phyloP scores from a whole-genome alignment of 2,797 vertebrate species.

The Micrastur ruficollis region DNA sequence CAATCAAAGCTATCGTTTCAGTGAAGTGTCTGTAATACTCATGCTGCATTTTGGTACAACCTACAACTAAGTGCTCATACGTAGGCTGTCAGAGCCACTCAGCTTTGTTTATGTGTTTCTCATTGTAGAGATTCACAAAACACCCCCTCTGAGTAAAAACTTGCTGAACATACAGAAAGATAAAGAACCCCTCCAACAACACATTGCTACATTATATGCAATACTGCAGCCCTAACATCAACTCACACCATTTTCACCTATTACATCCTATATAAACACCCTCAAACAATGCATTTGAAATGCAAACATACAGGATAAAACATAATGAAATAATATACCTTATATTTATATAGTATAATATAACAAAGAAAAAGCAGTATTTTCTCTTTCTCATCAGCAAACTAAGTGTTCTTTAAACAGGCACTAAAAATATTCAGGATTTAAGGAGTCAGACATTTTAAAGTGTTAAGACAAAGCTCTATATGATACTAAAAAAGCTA shows the following conservation, averaged over 20 bases:
- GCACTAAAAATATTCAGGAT: background rate
- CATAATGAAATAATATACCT: background rate
- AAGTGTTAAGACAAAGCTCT: background rate
- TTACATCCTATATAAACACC: background rate
- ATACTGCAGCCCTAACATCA: background rate
- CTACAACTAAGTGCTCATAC: background rate
- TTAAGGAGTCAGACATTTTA: background rate
- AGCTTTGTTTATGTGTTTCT: background rate
- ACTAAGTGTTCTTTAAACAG: background rate
- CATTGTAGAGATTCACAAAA: background rate
- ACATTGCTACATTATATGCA: background rate
- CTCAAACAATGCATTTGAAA: background rate
- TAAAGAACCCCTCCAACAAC: background rate
- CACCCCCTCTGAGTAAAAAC: background rate
- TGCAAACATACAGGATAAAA: background rate
- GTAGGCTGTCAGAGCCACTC: background rate
- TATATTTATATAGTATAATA: background rate
- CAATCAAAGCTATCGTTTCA: background rate
- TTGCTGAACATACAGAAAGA: background rate
- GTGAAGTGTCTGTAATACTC: background rate
- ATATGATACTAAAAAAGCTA: background rate
- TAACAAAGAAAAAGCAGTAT: background rate
- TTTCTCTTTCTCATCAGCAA: background rate
- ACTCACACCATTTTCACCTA: background rate
- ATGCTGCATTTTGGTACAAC: background rate